Conservation (phyloP, 1,140 invertebrate species). For the Bombus turneri region DNA sequence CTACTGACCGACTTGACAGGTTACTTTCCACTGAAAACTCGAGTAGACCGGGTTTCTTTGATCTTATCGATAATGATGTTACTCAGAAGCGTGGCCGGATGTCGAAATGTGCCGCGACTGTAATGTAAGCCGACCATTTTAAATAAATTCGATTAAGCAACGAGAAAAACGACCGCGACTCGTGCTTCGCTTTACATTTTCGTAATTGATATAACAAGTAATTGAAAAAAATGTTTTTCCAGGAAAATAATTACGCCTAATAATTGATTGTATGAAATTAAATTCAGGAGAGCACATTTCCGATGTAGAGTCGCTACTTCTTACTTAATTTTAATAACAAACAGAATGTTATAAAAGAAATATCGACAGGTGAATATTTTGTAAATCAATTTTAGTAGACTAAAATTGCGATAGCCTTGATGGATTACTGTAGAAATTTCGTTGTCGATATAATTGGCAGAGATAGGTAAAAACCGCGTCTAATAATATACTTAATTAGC, state of each 20-base stretch:
- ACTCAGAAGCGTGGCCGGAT: slow-evolving; percentile 33
- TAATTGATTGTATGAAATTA: too few species aligned
- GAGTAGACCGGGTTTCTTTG: slow-evolving; percentile 36
- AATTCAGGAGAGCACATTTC: not conserved
- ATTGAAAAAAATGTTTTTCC: not conserved
- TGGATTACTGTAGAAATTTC: not conserved
- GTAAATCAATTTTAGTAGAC: not conserved
- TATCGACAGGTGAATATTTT: not conserved
- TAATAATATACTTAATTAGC: not conserved
- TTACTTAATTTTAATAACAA: not conserved
- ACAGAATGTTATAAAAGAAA: not conserved
- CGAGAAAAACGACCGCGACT: not conserved
- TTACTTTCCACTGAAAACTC: slow-evolving; percentile 52
- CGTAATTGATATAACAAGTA: not conserved
- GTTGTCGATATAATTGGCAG: not conserved
- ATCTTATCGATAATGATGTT: slow-evolving; percentile 51
- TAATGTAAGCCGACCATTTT: not conserved
- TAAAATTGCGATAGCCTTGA: not conserved
- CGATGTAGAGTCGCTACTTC: not conserved
- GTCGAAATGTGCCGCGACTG: slow-evolving; percentile 20
- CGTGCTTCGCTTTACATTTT: not conserved
- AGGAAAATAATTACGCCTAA: not conserved
- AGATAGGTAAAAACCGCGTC: not conserved
- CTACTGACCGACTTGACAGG: slow-evolving; percentile 19
- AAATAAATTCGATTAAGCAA: slow-evolving; percentile 39